Percentiles rank a stretch among this genome's conserved stretches.
Conservation (phyloP, 35 echinoderm and acorn worm species). For the Lytechinus variegatus region DNA sequence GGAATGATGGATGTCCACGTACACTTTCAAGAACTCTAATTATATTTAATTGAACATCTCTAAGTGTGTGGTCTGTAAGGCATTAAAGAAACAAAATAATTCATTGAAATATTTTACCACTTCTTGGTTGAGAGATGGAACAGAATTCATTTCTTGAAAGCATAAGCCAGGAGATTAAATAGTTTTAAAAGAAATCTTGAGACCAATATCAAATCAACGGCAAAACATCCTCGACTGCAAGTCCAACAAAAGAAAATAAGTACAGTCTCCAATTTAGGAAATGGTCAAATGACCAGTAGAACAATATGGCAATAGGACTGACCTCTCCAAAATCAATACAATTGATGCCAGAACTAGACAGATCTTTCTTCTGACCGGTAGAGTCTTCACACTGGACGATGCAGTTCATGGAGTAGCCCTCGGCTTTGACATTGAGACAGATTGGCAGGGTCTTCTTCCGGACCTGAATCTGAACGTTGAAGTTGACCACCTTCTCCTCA, state of each 20-base stretch:
- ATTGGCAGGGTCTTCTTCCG: conserved; percentile 92
- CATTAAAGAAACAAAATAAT: background rate
- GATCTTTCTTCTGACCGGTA: conserved; percentile 80
- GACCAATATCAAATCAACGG: background rate
- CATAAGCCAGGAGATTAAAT: background rate
- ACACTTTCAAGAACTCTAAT: no score
- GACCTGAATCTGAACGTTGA: conserved; percentile 87
- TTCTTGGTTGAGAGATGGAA: background rate
- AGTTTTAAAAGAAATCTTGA: background rate
- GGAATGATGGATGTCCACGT: no score
- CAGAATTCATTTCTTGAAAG: background rate
- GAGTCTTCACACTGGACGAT: conserved; percentile 93
- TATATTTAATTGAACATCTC: no score
- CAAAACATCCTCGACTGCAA: background rate
- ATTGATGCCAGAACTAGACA: conserved; percentile 74
- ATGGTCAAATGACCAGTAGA: background rate
- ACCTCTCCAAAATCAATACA: conserved; percentile 98
- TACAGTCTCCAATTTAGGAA: background rate
- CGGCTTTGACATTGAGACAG: conserved; percentile 92
- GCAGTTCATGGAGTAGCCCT: conserved; percentile 99
- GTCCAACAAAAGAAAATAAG: background rate
- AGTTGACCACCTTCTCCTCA: conserved; percentile 93
- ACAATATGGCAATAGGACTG: background rate
- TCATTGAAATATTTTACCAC: background rate
- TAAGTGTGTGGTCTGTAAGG: background rate